Conservation (phyloP, 2,888 invertebrate genomes). For the Boloria euphrosyne region DNA sequence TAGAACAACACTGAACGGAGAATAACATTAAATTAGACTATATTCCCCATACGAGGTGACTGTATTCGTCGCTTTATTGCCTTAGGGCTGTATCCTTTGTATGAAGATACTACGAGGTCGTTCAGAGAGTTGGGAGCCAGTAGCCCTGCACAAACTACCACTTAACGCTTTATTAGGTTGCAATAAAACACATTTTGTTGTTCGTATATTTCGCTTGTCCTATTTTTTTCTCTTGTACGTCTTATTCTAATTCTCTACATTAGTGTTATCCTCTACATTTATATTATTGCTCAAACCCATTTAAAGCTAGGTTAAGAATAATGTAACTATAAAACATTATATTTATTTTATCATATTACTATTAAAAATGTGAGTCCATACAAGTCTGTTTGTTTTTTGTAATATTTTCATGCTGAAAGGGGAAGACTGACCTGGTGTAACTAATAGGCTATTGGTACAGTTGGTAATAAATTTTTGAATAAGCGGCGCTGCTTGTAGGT, state of each 20-base stretch:
- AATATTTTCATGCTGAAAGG: too few relatives aligned
- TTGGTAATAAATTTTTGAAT: too few relatives aligned
- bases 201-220: slow-evolving; percentile 24
- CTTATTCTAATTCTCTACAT: slow-evolving; percentile 9
- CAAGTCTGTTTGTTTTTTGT: too few relatives aligned
- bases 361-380: too few relatives aligned
- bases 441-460: too few relatives aligned
- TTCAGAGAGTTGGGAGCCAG: slow-evolving; percentile 48
- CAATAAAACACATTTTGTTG: slow-evolving; percentile 34
- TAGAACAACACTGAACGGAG: slow-evolving; percentile 10
- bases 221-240: background rate
- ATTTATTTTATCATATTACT: too few relatives aligned
- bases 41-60: slow-evolving; percentile 32
- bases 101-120: slow-evolving; percentile 43
- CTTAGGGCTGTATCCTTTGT: slow-evolving; percentile 36
- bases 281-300: too few relatives aligned
- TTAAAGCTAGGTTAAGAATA: too few relatives aligned
- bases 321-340: too few relatives aligned
- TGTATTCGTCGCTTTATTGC: slow-evolving; percentile 50
- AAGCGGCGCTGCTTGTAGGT: too few relatives aligned
- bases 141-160: slow-evolving; percentile 49
- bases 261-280: background rate
- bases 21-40: slow-evolving; percentile 24
- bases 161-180: slow-evolving; percentile 54
- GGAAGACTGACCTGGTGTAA: too few relatives aligned